Evolutionary conservation across 2,797 vertebrate genomes (phyloP).

Genomic region (Gorsachius magnificus): DNA sequence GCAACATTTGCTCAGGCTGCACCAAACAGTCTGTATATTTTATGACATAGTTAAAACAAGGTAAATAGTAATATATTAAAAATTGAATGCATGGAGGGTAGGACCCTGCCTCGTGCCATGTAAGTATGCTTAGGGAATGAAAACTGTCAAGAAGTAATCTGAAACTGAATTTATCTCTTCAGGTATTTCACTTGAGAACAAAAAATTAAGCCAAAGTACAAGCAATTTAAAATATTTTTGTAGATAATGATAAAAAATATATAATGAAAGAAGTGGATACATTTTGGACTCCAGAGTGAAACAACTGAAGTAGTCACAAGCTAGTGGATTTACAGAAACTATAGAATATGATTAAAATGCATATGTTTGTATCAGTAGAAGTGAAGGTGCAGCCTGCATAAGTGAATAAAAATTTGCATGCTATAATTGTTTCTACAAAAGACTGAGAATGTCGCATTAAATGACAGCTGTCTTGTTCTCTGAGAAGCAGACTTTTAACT

Average conservation of each 20-base stretch:
- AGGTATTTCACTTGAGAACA: background rate
- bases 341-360: background rate
- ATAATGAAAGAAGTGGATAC: background rate
- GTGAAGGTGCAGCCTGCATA: background rate
- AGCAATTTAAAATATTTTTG: background rate
- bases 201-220: background rate
- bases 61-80: background rate
- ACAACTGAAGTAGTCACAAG: background rate
- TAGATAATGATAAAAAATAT: background rate
- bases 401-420: slow-evolving; percentile 6
- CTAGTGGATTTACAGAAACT: background rate
- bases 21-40: background rate
- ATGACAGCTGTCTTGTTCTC: slow-evolving; percentile 15
- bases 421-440: slow-evolving; percentile 25
- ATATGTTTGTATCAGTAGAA: background rate
- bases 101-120: background rate
- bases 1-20: background rate
- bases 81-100: background rate
- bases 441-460: background rate
- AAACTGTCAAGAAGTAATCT: background rate
- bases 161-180: background rate
- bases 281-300: background rate
- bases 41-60: background rate
- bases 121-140: background rate
- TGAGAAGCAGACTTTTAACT: background rate